Percentiles rank a stretch among this genome's conserved stretches.
Conservation (phyloP, 2,113 vertebrate species). For the Oxyruncus cristatus region DNA sequence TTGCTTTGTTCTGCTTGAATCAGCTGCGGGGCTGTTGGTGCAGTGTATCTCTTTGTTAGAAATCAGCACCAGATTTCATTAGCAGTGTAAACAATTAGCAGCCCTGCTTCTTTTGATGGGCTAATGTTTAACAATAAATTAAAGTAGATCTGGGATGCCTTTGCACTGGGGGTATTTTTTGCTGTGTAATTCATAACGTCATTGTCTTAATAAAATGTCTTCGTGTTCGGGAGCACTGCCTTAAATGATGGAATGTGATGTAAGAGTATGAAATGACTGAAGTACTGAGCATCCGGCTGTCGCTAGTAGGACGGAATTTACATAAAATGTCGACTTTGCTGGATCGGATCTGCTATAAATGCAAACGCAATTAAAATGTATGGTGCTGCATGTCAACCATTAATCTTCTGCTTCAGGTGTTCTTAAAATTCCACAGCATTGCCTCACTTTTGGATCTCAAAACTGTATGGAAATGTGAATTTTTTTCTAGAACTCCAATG, state of each 20-base stretch:
- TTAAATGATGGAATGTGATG: conserved; percentile 46
- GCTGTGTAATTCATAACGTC: conserved; percentile 48
- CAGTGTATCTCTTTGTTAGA: conserved; percentile 63
- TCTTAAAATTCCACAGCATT: neutral
- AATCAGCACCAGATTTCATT: neutral
- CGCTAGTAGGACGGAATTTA: neutral
- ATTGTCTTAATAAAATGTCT: conserved; percentile 55
- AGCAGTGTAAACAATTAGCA: neutral
- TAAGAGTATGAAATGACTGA: conserved; percentile 34
- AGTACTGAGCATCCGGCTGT: neutral
- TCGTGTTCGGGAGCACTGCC: neutral
- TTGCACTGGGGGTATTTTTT: neutral
- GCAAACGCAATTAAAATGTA: conserved; percentile 3
- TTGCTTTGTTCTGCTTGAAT: conserved; percentile 48
- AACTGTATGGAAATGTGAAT: neutral
- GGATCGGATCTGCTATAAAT: neutral
- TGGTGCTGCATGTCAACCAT: neutral
- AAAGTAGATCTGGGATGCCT: neutral
- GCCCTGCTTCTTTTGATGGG: neutral
- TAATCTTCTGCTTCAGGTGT: conserved; percentile 29
- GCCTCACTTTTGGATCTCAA: neutral
- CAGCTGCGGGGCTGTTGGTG: conserved; percentile 45
- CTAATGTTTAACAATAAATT: neutral
- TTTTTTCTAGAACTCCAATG: neutral
- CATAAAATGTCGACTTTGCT: conserved; percentile 30